phyloP scores from a whole-genome alignment of 2,797 vertebrate species.

The Cirrhinus molitorella region DNA sequence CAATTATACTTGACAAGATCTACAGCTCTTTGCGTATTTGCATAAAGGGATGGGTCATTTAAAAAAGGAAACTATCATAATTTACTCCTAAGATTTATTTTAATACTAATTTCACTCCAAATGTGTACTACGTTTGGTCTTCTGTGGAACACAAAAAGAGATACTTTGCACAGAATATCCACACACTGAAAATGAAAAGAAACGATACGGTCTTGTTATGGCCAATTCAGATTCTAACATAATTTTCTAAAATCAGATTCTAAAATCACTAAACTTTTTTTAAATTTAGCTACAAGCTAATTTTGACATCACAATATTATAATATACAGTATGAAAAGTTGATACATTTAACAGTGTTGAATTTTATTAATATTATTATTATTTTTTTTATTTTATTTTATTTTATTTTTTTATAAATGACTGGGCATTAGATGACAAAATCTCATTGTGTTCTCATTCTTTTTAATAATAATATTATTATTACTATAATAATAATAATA shows the following conservation, averaged over 20 bases:
- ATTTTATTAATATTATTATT: too few relatives aligned
- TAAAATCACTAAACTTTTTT: not conserved
- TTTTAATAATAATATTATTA: too few relatives aligned
- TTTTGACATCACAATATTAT: not conserved
- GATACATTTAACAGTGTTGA: not conserved
- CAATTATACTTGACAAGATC: conserved; percentile 49
- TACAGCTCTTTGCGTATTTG: not conserved
- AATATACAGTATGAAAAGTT: not conserved
- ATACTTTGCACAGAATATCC: not conserved
- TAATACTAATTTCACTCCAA: not conserved
- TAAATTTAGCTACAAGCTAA: not conserved
- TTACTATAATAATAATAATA: too few relatives aligned
- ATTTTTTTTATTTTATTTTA: too few relatives aligned
- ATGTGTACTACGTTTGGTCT: not conserved
- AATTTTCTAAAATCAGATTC: not conserved
- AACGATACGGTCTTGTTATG: too few relatives aligned
- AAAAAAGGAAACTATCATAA: not conserved
- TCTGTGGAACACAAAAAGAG: not conserved
- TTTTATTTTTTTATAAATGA: too few relatives aligned
- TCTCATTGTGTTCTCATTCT: too few relatives aligned
- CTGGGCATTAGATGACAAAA: too few relatives aligned
- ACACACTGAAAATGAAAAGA: not conserved
- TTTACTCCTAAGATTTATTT: not conserved
- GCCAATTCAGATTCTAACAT: not conserved
- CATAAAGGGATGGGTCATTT: not conserved